Base-by-base conservation (phyloP, 1,140 invertebrate species). In the Micrasema longulum region DNA sequence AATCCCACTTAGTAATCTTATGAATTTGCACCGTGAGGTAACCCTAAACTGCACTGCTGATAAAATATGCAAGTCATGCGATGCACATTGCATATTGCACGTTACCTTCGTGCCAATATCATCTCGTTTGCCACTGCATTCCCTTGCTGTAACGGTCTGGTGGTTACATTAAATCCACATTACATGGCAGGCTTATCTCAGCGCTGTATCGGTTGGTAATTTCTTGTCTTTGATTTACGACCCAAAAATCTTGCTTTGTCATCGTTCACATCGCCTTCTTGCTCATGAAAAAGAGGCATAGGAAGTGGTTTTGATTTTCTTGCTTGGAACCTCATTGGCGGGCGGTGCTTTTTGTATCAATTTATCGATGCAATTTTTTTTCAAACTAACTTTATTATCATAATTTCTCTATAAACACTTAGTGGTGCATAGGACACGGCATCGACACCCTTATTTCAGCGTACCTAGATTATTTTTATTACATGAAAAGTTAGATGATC, bases 171-270 rank as follows among this genome's bases (percentile, higher is more conserved):
- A 74, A 68, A 47, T 65, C 11, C 69, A 22, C 69, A 71, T 74
- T 71, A 68, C 64, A 71, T 71, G 69, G 48, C 55, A 75, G 69
- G 64, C 69, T 75, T 75, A 75, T 75, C 74, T 69, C 67, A 69
- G 57, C 69, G 72, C 69, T 75, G 74, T 69, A 75, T 75, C 74
- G 70, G 69, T 75, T 72, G 66, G 74, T 70, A 72, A 72, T 72
- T 75, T 70, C 74, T 69, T 68, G 69, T 72, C 74, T 75, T 72
- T 75, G 74, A 75, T 75, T 75, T 75, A 75, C 66, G 74, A 75
- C 72, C 62, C 22, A 12, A 26, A 65, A 53, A 60, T 72, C 60
- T 72, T 75, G 74, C 70, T 57, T 50, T 75, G 74, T 75, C 74
- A 75, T 75, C 70, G 65, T 68, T 63, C 63, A 60, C 47, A 66